These are phyloP conservation scores for Hystrix brachyura DNA, from an alignment of 2,113 vertebrate species.

Conservation along the genomic window DNA sequence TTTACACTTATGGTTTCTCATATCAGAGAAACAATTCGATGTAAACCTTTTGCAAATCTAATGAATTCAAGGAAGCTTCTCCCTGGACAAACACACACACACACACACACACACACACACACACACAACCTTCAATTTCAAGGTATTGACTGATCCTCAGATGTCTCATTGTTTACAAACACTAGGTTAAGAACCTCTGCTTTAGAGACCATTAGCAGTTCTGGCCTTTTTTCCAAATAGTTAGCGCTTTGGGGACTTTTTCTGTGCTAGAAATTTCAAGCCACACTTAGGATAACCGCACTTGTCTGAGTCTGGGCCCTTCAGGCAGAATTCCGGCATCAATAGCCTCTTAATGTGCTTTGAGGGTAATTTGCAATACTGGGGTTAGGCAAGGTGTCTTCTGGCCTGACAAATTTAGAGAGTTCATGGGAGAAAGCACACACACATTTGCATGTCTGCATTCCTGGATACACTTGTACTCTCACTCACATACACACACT, in stretches of 20 bases:
- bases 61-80: background rate
- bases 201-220: slow-evolving; percentile 54
- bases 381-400: background rate
- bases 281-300: background rate
- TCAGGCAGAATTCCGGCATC: background rate
- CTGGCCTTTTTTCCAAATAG: slow-evolving; percentile 41
- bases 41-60: slow-evolving; percentile 5
- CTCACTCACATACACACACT: background rate
- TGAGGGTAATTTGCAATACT: background rate
- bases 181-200: slow-evolving; percentile 47
- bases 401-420: background rate
- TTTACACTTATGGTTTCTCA: too few species aligned
- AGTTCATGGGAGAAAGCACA: background rate
- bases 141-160: slow-evolving; percentile 46
- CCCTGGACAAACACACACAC: background rate
- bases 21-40: too few species aligned
- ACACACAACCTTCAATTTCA: background rate
- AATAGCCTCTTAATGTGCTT: background rate
- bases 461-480: background rate
- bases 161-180: background rate
- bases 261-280: slow-evolving; percentile 38
- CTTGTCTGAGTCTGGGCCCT: background rate
- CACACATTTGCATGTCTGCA: background rate
- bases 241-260: slow-evolving; percentile 22
- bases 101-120: background rate